These are phyloP conservation scores for Sparidentex hasta DNA, from an alignment of 2,797 vertebrate species.

Conservation along the genomic window DNA sequence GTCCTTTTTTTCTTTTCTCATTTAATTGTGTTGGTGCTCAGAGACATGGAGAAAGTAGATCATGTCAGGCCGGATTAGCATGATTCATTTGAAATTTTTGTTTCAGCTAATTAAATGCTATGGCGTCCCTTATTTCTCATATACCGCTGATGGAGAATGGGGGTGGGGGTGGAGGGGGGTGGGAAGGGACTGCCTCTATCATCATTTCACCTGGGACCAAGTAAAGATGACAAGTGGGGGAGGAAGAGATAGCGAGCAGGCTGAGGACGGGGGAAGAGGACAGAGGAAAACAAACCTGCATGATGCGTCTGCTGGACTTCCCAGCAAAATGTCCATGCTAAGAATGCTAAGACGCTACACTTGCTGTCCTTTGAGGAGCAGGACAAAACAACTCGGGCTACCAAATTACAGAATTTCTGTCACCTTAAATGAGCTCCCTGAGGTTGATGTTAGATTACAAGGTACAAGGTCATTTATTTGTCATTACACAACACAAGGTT, in stretches of 20 bases:
- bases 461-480: no score
- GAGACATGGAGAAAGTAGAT: slow-evolving; percentile 74
- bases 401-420: not conserved
- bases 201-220: slow-evolving; percentile 44
- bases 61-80: slow-evolving; percentile 72
- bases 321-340: not conserved
- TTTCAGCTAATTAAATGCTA: slow-evolving; percentile 71
- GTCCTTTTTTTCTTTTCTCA: slow-evolving; percentile 44
- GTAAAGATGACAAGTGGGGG: slow-evolving; percentile 7
- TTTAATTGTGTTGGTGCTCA: slow-evolving; percentile 80
- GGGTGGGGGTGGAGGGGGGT: not conserved
- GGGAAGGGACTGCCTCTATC: slow-evolving; percentile 27
- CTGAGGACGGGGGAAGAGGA: not conserved
- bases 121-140: slow-evolving; percentile 51
- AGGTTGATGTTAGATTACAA: no score
- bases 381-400: no score
- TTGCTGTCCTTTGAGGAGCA: no score
- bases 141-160: slow-evolving; percentile 50
- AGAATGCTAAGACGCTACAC: no score
- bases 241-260: not conserved
- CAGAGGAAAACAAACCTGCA: not conserved
- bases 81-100: slow-evolving; percentile 69
- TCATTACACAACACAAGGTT: no score
- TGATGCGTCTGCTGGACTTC: not conserved
- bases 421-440: not conserved